A percentile compares a stretch with the other conserved stretches of the same genome.
Evolutionary conservation across 2,113 vertebrate species (phyloP).

Genomic region (Vulpes ferrilata): DNA sequence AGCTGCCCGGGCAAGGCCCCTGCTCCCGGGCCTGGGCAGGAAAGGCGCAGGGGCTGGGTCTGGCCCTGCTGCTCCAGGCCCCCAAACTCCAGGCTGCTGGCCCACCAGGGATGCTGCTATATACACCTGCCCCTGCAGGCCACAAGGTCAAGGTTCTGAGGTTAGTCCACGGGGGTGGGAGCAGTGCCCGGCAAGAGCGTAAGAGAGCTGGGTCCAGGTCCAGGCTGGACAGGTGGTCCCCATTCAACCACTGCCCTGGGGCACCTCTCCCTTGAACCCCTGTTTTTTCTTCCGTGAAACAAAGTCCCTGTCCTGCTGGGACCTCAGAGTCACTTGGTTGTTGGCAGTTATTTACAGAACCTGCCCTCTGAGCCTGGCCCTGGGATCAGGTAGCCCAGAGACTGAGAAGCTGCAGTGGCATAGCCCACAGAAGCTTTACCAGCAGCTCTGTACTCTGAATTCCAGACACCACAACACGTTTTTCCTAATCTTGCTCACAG

Average conservation of each 20-base stretch:
- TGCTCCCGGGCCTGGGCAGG: neutral
- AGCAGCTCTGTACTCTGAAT: neutral
- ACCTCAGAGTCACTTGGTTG: neutral
- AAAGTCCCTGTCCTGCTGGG: neutral
- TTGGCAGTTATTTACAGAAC: neutral
- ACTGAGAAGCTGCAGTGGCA: neutral
- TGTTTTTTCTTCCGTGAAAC: neutral
- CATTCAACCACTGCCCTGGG: accelerated
- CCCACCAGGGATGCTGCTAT: neutral
- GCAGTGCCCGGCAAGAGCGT: accelerated
- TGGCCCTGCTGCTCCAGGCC: neutral
- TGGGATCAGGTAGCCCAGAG: accelerated
- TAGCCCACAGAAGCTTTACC: neutral
- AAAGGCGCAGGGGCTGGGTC: no score
- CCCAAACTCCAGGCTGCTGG: neutral
- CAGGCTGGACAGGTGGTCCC: no score
- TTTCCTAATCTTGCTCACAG: neutral
- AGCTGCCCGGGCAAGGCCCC: neutral
- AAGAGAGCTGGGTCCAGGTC: neutral
- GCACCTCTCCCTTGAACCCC: neutral
- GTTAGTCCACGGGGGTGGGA: no score
- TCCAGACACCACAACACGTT: neutral
- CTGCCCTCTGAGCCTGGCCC: neutral
- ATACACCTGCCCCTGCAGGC: neutral
- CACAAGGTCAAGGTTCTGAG: neutral